Conservation (phyloP, 2,797 vertebrate genomes). For the Aulostomus chinensis region DNA sequence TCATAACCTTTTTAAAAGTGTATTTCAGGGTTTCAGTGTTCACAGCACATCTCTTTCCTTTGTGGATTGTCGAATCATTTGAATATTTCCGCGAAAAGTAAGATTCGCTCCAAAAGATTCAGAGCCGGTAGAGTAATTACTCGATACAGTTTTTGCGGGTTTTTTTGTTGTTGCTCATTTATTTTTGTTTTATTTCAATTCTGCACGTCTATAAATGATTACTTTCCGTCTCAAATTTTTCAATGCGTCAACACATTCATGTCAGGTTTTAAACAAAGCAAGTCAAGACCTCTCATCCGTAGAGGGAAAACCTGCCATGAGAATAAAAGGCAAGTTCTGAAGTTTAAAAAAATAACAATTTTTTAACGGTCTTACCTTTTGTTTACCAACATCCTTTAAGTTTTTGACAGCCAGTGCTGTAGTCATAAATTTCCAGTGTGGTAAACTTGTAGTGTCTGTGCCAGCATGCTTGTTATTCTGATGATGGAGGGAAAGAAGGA, state of each 20-base stretch:
- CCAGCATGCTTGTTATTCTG: slow-evolving; percentile 75
- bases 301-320: slow-evolving; percentile 20
- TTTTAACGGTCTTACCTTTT: slow-evolving; percentile 46
- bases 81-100: no score
- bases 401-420: slow-evolving; percentile 70
- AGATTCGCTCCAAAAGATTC: no score
- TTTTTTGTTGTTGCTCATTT: no score
- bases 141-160: no score
- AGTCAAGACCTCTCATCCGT: slow-evolving; percentile 25
- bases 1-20: no score
- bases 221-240: slow-evolving; percentile 15
- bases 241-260: no score
- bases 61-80: no score
- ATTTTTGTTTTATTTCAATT: no score
- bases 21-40: no score
- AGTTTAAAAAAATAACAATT: slow-evolving; percentile 23
- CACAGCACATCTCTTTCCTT: no score
- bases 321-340: slow-evolving; percentile 47
- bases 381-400: slow-evolving; percentile 60
- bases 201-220: no score
- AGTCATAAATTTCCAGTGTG: slow-evolving; percentile 61
- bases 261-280: slow-evolving; percentile 30
- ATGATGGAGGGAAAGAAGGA: slow-evolving; percentile 59
- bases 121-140: no score
- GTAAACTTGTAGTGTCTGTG: slow-evolving; percentile 63